Base-by-base conservation (phyloP, 2,888 invertebrate genomes). In the Papilio demoleus region DNA sequence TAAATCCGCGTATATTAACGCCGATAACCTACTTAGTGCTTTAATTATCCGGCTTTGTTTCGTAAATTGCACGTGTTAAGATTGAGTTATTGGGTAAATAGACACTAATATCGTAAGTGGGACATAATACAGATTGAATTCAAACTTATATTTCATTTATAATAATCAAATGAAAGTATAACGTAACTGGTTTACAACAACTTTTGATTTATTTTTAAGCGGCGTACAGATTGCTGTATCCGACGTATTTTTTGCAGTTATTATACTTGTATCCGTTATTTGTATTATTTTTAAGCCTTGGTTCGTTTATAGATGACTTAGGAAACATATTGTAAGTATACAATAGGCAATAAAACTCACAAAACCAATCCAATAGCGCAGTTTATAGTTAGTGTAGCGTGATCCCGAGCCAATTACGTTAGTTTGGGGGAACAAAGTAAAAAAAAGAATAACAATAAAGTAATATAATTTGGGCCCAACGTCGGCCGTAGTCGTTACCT, bases 321-420 rank as follows among this genome's bases (percentile, higher is more conserved):
- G 22, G 45, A 34, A 70, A 60, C 70, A 66, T 67, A 70, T 67
- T 67, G 70, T 69, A 64, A 64, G 71, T 42, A 70, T 65, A 71
- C 67, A 70, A 72, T 70, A 65, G 67, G 72, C 70, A 70, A 70
- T 71, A 72, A 82, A 81, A 77, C 80, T 80, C 81, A 84, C 82
- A 85, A 86, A 86, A 85, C 81, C 85, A 85, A 89, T 87, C 87
- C 84, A 87, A 88, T 88, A 86, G 85, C 81, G 77, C 80, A 86
- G 86, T 91, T 90, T 89, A 89, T 87, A 85, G 88, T 85, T 84
- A 86, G 85, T 87, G 85, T 88, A 82, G 88, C 90, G 90, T 91
- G 92, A 90, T 91, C 89, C 89, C 87, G 81, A 85, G 87, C 90
- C 91, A 91, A 92, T 91, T 92, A 88, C 88, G 84, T 81, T 87